Evolutionary conservation across 2,797 vertebrate species (phyloP).

Genomic region (Sebastes vulpes): DNA sequence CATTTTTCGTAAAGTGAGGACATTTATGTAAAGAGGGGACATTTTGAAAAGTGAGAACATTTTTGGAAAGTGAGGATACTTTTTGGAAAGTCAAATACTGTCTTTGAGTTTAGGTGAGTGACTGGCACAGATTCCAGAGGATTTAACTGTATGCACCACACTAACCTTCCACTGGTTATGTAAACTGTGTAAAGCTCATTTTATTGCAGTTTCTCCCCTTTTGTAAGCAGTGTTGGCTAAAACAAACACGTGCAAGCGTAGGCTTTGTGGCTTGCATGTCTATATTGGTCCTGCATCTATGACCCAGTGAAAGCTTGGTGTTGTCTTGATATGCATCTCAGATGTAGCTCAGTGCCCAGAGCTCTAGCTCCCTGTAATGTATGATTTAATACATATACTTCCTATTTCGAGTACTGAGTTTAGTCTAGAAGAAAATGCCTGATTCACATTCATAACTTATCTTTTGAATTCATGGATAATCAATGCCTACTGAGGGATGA

Average conservation of each 20-base stretch:
- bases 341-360: constrained; percentile 27
- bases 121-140: not conserved
- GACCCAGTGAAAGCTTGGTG: constrained; percentile 2
- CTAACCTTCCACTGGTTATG: not conserved
- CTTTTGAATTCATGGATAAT: constrained; percentile 85
- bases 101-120: not conserved
- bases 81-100: not conserved
- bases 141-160: not conserved
- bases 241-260: not conserved
- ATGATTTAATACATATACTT: constrained; percentile 73
- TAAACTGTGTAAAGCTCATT: not conserved
- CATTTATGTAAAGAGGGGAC: not conserved
- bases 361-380: constrained; percentile 63
- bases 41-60: not conserved
- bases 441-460: constrained; percentile 84
- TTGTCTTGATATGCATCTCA: constrained; percentile 42
- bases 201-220: not conserved
- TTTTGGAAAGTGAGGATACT: not conserved
- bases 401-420: constrained; percentile 54
- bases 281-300: constrained; percentile 3
- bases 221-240: not conserved
- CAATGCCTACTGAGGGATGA: constrained; percentile 85
- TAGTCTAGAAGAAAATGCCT: constrained; percentile 63
- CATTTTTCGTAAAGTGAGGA: too few relatives aligned
- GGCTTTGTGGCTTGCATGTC: constrained; percentile 2